Base-by-base conservation (phyloP, 2,888 invertebrate species). In the Drosophila lutescens region DNA sequence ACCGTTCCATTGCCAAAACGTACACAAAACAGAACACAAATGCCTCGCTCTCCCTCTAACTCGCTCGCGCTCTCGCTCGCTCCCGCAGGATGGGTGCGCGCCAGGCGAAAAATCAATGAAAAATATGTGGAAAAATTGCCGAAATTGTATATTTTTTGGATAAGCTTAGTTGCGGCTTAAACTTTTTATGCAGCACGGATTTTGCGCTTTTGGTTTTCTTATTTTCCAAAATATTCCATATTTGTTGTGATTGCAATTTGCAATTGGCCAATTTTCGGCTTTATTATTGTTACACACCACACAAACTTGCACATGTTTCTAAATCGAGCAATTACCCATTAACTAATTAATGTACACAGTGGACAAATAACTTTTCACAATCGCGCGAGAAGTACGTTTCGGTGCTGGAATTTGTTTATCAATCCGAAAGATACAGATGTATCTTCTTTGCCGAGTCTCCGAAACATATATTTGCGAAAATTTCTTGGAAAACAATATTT, bases 31-130 rank as follows among this genome's bases (percentile, higher is more conserved):
- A 84, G 51, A 73, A 55, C 20, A 63, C 55, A 55, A 54, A 80
- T 63, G 78, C 84, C 80, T 76, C 80, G 72, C 56, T 57, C 44
- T 46, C 61, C 56, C 9, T 43, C 47, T 32, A 40, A 9, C 47
- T 20, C 55, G 51, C 47, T 49, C 53, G 44, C 50, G 15, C 51
- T 23, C 49, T 51, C 43, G n/a, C 54, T 30, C 55, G 49, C 54
- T 53, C 63, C 32, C 41, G 60, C 58, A 69, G 73, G 73, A 80
- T 73, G 63, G 66, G 83, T 77, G 63, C 83, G 82, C 82, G 86
- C 78, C 79, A 80, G 84, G 66, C 77, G 84, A 86, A 86, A 86
- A 86, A 86, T 86, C 85, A 86, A 86, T 86, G 85, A 86, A 86
- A 85, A 86, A 85, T 86, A 88, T 88, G 71, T 84, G 85, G 50